These are phyloP conservation scores for Anthophora plumipes DNA, from an alignment of 2,888 invertebrate species.

Conservation along the genomic window DNA sequence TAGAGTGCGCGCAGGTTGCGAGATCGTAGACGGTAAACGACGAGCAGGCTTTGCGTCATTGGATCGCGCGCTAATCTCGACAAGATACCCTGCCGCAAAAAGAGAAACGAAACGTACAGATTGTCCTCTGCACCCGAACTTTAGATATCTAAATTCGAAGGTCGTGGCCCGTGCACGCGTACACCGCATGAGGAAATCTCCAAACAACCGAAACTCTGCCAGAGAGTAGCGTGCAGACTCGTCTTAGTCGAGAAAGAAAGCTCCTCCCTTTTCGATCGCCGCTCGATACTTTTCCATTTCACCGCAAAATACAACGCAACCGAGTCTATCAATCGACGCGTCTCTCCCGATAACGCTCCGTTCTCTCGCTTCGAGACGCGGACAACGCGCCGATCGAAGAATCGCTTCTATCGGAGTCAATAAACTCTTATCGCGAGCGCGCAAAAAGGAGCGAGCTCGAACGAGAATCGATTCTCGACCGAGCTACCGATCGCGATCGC, in stretches of 20 bases:
- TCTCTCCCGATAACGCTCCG: constrained; percentile 18
- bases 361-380: constrained; percentile 15
- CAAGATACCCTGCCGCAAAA: constrained; percentile 29
- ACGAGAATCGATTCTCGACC: constrained; percentile 15
- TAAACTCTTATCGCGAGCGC: constrained; percentile 66
- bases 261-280: neutral
- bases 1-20: neutral
- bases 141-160: constrained; percentile 67
- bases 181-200: constrained; percentile 53
- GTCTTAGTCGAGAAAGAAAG: too few species aligned
- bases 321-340: neutral
- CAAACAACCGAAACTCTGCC: constrained; percentile 23
- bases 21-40: neutral
- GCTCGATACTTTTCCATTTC: neutral
- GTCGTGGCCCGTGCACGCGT: constrained; percentile 63
- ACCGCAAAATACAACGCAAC: neutral
- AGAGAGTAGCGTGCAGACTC: neutral
- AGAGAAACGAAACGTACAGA: constrained; percentile 41
- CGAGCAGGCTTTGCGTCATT: constrained; percentile 27
- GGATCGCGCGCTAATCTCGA: constrained; percentile 27
- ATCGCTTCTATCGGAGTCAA: constrained; percentile 67
- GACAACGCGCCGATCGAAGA: constrained; percentile 45
- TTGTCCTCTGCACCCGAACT: constrained; percentile 64
- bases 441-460: constrained; percentile 13
- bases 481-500: neutral